phyloP scores from a whole-genome alignment of 2,888 invertebrate genomes.

The Agonopterix alstromeriana region DNA sequence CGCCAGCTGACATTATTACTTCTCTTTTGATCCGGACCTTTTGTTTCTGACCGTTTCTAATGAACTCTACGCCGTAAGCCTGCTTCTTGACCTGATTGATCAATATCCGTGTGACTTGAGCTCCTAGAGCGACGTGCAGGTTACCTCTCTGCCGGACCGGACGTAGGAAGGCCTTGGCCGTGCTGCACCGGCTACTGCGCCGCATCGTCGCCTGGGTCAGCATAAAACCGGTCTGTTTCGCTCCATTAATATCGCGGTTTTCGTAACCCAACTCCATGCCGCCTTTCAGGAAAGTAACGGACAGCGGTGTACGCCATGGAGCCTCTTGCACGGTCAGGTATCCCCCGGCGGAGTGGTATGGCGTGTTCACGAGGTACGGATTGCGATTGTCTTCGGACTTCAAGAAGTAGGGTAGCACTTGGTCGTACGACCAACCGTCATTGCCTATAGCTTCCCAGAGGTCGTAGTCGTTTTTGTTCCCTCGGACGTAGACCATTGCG shows the following conservation, averaged over 20 bases:
- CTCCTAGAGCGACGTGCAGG: conserved; percentile 86
- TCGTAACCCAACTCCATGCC: conserved; percentile 89
- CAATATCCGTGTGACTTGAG: conserved; percentile 84
- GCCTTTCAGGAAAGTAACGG: conserved; percentile 89
- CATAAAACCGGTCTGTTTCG: conserved; percentile 91
- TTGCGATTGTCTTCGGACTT: conserved; percentile 94
- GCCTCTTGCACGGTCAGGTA: conserved; percentile 90
- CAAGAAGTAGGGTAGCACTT: conserved; percentile 88
- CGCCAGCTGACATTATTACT: conserved; percentile 90
- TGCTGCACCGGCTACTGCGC: conserved; percentile 90
- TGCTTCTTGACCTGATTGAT: conserved; percentile 82
- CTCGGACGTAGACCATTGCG: conserved; percentile 94
- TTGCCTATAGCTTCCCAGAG: conserved; percentile 90
- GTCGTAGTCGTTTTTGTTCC: conserved; percentile 91
- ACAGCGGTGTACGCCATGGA: conserved; percentile 88
- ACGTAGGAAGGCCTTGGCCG: conserved; percentile 90
- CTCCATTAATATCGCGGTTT: conserved; percentile 88
- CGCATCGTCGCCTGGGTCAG: conserved; percentile 90
- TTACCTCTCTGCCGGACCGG: conserved; percentile 87
- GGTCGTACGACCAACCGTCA: conserved; percentile 89
- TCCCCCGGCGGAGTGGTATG: conserved; percentile 87
- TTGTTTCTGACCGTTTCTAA: conserved; percentile 79
- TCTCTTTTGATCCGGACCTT: conserved; percentile 85
- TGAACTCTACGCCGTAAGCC: conserved; percentile 86
- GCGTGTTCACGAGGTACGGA: conserved; percentile 84